Percentiles rank a stretch among this genome's conserved stretches.
Conservation (phyloP, 2,888 invertebrate species). For the Hyposoter didymator region DNA sequence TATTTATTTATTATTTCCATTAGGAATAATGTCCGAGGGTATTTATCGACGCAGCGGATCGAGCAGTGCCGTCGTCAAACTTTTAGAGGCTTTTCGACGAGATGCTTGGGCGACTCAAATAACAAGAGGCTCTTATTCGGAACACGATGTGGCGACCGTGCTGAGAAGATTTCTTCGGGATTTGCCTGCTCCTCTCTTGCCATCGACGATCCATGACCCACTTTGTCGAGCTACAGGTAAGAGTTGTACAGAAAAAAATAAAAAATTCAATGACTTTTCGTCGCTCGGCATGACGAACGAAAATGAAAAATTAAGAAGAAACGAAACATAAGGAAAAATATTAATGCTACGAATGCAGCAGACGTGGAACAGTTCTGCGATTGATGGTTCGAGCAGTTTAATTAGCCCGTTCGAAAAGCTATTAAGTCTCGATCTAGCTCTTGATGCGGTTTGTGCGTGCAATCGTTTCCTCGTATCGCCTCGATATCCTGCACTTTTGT, state of each 20-base stretch:
- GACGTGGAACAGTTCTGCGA: conserved; percentile 10
- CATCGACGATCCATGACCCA: conserved; percentile 88
- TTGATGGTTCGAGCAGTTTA: conserved; percentile 27
- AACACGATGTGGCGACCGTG: conserved; percentile 95
- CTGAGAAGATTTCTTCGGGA: conserved; percentile 96
- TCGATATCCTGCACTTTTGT: conserved; percentile 1
- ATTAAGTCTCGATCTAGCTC: conserved; percentile 20
- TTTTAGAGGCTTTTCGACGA: conserved; percentile 90
- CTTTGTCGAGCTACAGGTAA: conserved; percentile 89
- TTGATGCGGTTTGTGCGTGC: conserved; percentile 2
- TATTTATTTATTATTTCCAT: conserved; percentile 65
- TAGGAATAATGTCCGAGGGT: conserved; percentile 93
- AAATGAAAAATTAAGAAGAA: no score
- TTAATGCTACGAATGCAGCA: neutral
- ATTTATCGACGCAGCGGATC: conserved; percentile 95
- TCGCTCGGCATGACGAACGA: no score
- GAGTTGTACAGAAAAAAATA: neutral
- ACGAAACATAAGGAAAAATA: neutral
- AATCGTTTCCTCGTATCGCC: conserved; percentile 57
- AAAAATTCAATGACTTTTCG: neutral
- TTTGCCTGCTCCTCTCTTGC: conserved; percentile 93
- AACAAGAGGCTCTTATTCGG: conserved; percentile 90
- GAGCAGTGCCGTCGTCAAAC: conserved; percentile 89
- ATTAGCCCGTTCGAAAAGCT: conserved; percentile 24
- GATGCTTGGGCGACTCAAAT: conserved; percentile 95